Evolutionary conservation across 2,797 vertebrate species (phyloP).

Genomic region (Micrastur ruficollis): DNA sequence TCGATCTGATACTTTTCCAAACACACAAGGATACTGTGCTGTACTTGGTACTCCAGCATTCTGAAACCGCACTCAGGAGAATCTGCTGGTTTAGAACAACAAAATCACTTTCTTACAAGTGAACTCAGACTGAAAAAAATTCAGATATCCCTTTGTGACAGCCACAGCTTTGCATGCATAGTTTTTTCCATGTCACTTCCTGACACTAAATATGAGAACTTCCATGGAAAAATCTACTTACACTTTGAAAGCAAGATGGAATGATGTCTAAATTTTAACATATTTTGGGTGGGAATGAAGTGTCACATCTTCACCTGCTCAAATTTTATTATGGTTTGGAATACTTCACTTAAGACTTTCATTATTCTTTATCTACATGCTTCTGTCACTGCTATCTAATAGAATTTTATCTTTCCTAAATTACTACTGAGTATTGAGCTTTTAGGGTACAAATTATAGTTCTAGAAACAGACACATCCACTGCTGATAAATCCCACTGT

Average conservation of each 20-base stretch:
- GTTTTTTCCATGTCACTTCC: background rate
- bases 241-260: background rate
- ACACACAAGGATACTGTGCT: background rate
- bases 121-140: background rate
- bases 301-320: background rate
- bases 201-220: background rate
- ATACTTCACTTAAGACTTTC: background rate
- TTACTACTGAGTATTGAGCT: background rate
- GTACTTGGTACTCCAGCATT: background rate
- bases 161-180: background rate
- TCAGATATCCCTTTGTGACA: background rate
- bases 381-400: background rate
- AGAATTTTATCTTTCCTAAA: background rate
- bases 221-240: background rate
- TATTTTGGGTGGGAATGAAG: background rate
- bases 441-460: background rate
- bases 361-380: background rate
- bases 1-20: background rate
- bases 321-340: background rate
- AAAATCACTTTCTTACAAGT: background rate
- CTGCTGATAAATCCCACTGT: background rate
- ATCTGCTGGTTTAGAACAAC: background rate
- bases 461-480: background rate
- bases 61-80: background rate
- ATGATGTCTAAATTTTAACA: background rate